phyloP scores from a whole-genome alignment of 2,888 invertebrate genomes.

The Ceraclea dissimilis region DNA sequence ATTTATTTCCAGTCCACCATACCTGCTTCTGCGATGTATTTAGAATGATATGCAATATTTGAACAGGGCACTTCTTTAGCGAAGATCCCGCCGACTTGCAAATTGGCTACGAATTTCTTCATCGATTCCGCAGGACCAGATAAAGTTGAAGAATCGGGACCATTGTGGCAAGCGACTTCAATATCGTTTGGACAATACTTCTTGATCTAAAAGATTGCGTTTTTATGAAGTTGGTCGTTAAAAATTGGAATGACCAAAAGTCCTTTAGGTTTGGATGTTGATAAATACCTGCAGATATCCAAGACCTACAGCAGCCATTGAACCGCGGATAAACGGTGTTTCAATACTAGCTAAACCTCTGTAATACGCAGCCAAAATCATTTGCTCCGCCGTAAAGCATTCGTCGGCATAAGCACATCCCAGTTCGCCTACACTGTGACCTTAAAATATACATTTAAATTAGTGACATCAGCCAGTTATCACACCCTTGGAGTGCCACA shows the following conservation, averaged over 20 bases:
- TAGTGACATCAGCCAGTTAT: too few relatives aligned
- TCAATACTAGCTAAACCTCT: constrained; percentile 70
- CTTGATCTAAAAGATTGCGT: constrained; percentile 41
- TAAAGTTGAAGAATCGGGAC: constrained; percentile 79
- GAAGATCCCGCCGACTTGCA: constrained; percentile 66
- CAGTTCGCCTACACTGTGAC: constrained; percentile 91
- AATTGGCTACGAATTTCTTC: constrained; percentile 54
- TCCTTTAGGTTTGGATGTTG: neutral
- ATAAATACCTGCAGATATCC: constrained; percentile 47
- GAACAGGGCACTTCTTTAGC: constrained; percentile 78
- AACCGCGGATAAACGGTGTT: constrained; percentile 61
- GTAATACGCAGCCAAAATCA: constrained; percentile 77
- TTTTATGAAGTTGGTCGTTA: neutral
- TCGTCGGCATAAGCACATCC: constrained; percentile 95
- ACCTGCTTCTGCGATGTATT: constrained; percentile 66
- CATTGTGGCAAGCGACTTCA: constrained; percentile 83
- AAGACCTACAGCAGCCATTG: constrained; percentile 83
- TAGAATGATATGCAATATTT: constrained; percentile 85
- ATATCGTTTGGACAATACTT: constrained; percentile 65
- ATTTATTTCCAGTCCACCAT: constrained; percentile 6
- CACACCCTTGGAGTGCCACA: too few relatives aligned
- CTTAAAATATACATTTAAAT: constrained; percentile 33
- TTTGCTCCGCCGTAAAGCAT: constrained; percentile 79
- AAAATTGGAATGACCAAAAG: neutral
- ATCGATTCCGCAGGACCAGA: constrained; percentile 74